Evolutionary conservation across 2,113 vertebrate genomes (phyloP), one percentile per base, ranked within the genome.

Genomic region (Abramis brama): DNA sequence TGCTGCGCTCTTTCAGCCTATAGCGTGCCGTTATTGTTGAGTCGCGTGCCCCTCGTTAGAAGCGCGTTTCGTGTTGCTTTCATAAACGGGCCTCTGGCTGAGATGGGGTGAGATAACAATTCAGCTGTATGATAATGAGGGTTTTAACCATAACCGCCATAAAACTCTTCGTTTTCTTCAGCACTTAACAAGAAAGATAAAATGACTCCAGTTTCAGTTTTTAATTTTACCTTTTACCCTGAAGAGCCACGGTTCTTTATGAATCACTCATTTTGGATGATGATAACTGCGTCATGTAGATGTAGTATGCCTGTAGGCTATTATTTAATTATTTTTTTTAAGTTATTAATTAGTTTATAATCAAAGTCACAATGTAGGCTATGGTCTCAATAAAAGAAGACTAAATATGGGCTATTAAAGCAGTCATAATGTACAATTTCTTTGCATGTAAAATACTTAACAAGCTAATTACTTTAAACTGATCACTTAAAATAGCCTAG

Each of bases 111-210:
- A 88, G 87, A 85, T 89, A 88, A 91, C 91, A 89, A 92, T 92
- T 94, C 94, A 95, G 93, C 94, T 95, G 94, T 95, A 94, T 94
- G 94, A 88, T 93, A 94, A 95, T 94, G 73, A 90, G 71, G 86
- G 15, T 30, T 82, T 75, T 62, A 88, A 47, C 39, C 25, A 83
- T 85, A 85, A 88, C 78, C 8, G 50, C 25, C 47, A 82, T 62
- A 55, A 83, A 60, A 75, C 71, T 59, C 7, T 19, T 19, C 47
- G 11, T 83, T 45, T 33, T 66, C 13, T 76, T 45, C 2, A 47
- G 43, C 15, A 30, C 1, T 68, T 39, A 59, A 84, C 15, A 64
- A 75, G 15, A 50, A 60, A 30, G 19, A 75, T 25, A 5, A 47
- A 62, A 21, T 25, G 4, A 64, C 10, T 52, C 21, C 5, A n/a